Conservation (phyloP, 1,140 invertebrate species). For the Anoplolepis gracilipes region DNA sequence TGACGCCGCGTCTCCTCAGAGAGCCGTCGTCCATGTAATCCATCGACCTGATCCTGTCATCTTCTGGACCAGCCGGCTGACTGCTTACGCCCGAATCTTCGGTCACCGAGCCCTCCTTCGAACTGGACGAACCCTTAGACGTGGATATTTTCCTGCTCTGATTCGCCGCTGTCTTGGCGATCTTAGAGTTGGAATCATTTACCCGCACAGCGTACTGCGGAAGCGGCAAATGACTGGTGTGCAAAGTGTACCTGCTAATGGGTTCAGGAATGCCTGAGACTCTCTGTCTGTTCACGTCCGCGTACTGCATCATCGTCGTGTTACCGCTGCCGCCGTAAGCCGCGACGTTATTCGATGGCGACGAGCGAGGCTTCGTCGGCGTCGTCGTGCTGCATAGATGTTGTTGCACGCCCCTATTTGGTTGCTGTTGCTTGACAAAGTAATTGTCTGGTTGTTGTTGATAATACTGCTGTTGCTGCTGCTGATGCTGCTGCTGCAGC, state of each 20-base stretch:
- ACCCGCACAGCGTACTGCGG: constrained; percentile 90
- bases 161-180: constrained; percentile 90
- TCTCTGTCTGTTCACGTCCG: constrained; percentile 69
- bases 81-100: constrained; percentile 89
- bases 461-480: constrained; percentile 15
- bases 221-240: constrained; percentile 90
- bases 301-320: background rate
- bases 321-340: constrained; percentile 47
- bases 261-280: constrained; percentile 76
- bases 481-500: constrained; percentile 72
- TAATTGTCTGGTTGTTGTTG: constrained; percentile 66
- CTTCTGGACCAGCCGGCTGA: constrained; percentile 82
- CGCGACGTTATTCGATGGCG: constrained; percentile 65
- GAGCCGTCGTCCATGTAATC: constrained; percentile 79
- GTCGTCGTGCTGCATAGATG: constrained; percentile 48
- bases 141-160: constrained; percentile 85
- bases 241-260: constrained; percentile 89
- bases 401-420: constrained; percentile 47
- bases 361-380: constrained; percentile 69
- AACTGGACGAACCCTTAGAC: constrained; percentile 77
- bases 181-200: constrained; percentile 88
- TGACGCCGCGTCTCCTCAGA: constrained; percentile 80
- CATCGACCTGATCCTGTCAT: constrained; percentile 72
- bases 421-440: constrained; percentile 47
- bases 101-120: constrained; percentile 86